Evolutionary conservation across 2,113 vertebrate genomes (phyloP).

Genomic region (human): GRCh38 chr18:33281001-33281500

Average conservation of each 20-base stretch:
- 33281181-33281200: not conserved
- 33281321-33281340: not conserved
- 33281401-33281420: not conserved
- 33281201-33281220: not conserved
- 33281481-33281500: not conserved
- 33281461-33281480: not conserved
- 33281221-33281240: not conserved
- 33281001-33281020: too few species aligned
- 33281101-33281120: too few species aligned
- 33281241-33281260: not conserved
- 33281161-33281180: not conserved
- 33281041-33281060: too few species aligned
- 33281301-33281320: not conserved
- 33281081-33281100: too few species aligned
- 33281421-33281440: not conserved
- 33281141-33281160: not conserved
- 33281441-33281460: not conserved
- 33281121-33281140: too few species aligned
- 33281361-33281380: not conserved
- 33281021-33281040: too few species aligned
- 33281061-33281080: too few species aligned
- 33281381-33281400: not conserved
- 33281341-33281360: not conserved
- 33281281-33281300: not conserved
- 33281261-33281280: not conserved